Conservation (phyloP, 2,797 vertebrate species). For the Mormyrops boulengeri region DNA sequence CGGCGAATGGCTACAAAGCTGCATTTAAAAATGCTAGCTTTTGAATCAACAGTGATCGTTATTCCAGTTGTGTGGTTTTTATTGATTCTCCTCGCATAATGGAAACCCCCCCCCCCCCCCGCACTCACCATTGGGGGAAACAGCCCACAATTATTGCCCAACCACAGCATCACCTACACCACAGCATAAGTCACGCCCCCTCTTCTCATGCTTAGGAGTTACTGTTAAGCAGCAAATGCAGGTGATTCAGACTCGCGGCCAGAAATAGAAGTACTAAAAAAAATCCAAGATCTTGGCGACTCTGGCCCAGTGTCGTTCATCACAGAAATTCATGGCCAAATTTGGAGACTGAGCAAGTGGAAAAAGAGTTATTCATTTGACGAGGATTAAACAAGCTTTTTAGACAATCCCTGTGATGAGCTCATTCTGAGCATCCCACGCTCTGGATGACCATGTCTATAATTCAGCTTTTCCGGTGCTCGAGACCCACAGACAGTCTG, state of each 20-base stretch:
- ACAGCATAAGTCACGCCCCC: neutral
- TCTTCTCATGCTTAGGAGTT: neutral
- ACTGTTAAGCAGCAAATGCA: neutral
- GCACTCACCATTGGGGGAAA: neutral
- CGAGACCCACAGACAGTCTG: neutral
- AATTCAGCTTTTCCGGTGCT: neutral
- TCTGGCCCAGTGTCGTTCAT: neutral
- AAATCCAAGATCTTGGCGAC: neutral
- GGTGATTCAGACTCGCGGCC: neutral
- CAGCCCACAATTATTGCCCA: neutral
- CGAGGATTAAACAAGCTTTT: neutral
- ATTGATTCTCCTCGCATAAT: neutral
- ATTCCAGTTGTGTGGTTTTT: neutral
- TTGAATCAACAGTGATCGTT: neutral
- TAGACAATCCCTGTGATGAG: neutral
- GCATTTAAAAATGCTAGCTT: neutral
- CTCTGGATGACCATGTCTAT: neutral
- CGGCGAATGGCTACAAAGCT: neutral
- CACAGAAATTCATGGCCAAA: neutral
- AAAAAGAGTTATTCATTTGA: neutral
- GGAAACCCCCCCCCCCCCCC: constrained; percentile 3
- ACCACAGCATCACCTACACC: neutral
- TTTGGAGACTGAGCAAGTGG: neutral
- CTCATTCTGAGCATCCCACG: neutral
- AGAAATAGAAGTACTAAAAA: neutral